Evolutionary conservation across 2,797 vertebrate genomes (phyloP).

Genomic region (Meda fulgida): DNA sequence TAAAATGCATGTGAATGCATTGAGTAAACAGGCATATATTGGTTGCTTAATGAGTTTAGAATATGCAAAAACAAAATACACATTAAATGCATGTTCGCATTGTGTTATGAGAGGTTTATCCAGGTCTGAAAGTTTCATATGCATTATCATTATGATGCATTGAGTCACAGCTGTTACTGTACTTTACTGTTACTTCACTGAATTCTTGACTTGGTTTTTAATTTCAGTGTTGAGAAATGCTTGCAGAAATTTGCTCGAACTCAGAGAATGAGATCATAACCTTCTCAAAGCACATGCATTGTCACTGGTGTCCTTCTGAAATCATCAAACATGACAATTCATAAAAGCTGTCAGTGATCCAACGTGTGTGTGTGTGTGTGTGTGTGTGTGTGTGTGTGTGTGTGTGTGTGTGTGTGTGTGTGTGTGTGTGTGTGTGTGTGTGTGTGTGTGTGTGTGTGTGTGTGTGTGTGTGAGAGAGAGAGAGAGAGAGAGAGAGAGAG

Average conservation of each 20-base stretch:
- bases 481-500: too few species aligned
- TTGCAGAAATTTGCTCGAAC: not conserved
- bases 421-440: too few species aligned
- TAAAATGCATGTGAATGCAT: not conserved
- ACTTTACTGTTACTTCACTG: too few species aligned
- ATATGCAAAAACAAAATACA: not conserved
- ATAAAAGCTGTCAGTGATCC: not conserved
- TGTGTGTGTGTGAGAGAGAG: too few species aligned
- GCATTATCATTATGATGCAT: too few species aligned
- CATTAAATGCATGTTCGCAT: not conserved
- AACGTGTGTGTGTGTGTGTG: not conserved
- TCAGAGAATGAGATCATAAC: too few species aligned
- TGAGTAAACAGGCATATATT: too few species aligned
- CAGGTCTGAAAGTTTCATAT: not conserved
- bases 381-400: not conserved
- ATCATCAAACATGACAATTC: not conserved
- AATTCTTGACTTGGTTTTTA: rapidly evolving
- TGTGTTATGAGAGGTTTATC: too few species aligned
- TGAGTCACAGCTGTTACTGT: not conserved
- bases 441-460: too few species aligned
- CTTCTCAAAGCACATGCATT: not conserved
- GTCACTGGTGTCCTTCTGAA: not conserved
- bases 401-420: too few species aligned
- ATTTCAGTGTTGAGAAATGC: not conserved
- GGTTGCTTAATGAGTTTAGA: not conserved